Evolutionary conservation across 1,140 invertebrate species (phyloP).

Genomic region (Leptinotarsa defecta): DNA sequence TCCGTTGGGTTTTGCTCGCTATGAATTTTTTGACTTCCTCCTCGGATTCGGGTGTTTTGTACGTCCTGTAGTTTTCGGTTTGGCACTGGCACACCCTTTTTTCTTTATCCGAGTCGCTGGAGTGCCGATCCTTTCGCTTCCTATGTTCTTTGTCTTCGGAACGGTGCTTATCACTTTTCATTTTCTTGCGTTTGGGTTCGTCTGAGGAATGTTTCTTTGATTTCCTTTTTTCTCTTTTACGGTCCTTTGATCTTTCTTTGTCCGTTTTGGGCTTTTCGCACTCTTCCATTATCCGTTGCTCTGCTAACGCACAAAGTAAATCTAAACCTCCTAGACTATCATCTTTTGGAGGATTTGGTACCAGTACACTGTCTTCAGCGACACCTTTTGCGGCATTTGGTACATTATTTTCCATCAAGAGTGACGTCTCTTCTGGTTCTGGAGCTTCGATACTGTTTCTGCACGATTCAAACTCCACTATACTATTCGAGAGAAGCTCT

Average conservation of each 20-base stretch:
- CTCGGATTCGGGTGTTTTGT: slow-evolving; percentile 58
- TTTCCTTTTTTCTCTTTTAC: slow-evolving; percentile 46
- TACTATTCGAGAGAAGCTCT: slow-evolving; percentile 80
- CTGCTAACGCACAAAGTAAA: slow-evolving; percentile 81
- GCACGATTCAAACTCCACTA: slow-evolving; percentile 69
- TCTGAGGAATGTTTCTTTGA: slow-evolving; percentile 46
- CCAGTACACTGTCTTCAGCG: slow-evolving; percentile 44
- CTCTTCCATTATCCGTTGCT: slow-evolving; percentile 81
- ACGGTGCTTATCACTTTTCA: slow-evolving; percentile 41
- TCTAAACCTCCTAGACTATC: slow-evolving; percentile 73
- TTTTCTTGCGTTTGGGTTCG: slow-evolving; percentile 46
- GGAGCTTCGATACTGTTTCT: slow-evolving; percentile 46
- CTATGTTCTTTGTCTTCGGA: slow-evolving; percentile 37
- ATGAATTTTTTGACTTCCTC: slow-evolving; percentile 58
- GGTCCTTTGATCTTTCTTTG: slow-evolving; percentile 35
- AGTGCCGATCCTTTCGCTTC: slow-evolving; percentile 28
- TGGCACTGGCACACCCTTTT: slow-evolving; percentile 35
- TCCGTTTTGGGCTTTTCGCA: slow-evolving; percentile 55
- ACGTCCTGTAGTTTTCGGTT: slow-evolving; percentile 46
- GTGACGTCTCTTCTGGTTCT: slow-evolving; percentile 21
- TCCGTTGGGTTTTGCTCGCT: slow-evolving; percentile 51
- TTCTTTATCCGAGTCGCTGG: slow-evolving; percentile 29
- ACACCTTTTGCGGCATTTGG: slow-evolving; percentile 26
- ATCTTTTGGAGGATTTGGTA: slow-evolving; percentile 45
- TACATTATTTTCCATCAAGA: slow-evolving; percentile 23